phyloP scores from a whole-genome alignment of 1,140 invertebrate genomes.

The Centruroides sculpturatus region DNA sequence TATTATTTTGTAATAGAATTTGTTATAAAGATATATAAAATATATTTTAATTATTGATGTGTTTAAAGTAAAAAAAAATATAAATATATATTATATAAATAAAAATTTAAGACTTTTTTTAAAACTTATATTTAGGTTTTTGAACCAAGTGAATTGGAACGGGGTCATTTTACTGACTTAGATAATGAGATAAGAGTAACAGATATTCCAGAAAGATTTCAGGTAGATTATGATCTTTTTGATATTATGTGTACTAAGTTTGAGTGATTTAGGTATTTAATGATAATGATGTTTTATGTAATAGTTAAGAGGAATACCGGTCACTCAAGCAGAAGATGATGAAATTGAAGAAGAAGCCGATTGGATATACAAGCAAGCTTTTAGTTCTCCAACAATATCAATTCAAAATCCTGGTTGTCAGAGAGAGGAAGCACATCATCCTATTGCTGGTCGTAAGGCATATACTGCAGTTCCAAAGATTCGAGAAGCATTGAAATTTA shows the following conservation, averaged over 20 bases:
- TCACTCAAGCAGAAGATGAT: constrained; percentile 55
- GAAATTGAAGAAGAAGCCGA: constrained; percentile 89
- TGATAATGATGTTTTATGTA: constrained; percentile 33
- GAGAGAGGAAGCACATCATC: constrained; percentile 15
- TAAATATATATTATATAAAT: background rate
- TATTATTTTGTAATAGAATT: background rate
- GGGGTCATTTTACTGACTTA: constrained; percentile 85
- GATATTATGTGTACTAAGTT: background rate
- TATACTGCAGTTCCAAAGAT: constrained; percentile 71
- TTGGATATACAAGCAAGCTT: constrained; percentile 94
- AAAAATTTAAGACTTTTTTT: background rate
- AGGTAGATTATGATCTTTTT: constrained; percentile 5
- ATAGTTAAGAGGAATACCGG: constrained; percentile 75
- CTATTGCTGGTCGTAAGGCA: constrained; percentile 22
- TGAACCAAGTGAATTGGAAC: constrained; percentile 91
- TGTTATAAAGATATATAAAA: background rate
- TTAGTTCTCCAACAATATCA: constrained; percentile 65
- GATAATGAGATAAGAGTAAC: constrained; percentile 81
- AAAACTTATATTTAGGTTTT: constrained; percentile 45
- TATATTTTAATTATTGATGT: background rate
- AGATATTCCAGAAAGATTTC: constrained; percentile 66
- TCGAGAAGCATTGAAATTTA: constrained; percentile 84
- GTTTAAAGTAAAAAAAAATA: background rate
- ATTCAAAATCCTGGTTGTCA: constrained; percentile 34
- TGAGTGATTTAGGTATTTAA: too few relatives aligned